Percentiles rank a stretch among this genome's conserved stretches.
phyloP scores from a whole-genome alignment of 2,888 invertebrate species.

The Trissonchulus sp. region DNA sequence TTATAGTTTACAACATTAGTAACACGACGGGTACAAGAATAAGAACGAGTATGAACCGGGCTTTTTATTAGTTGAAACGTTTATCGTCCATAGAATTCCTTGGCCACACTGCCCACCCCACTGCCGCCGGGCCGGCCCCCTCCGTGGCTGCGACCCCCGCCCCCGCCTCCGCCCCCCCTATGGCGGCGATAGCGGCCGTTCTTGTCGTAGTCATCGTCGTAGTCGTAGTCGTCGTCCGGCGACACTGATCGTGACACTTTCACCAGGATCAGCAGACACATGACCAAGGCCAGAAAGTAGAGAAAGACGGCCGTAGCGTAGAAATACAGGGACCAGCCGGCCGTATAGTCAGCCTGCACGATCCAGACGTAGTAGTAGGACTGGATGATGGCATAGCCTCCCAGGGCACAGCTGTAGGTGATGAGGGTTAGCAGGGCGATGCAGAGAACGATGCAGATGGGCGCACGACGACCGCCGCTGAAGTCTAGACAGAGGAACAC shows the following conservation, averaged over 20 bases:
- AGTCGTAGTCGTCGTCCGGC: neutral
- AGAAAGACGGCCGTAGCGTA: neutral
- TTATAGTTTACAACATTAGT: too few species aligned
- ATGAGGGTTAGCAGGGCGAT: neutral
- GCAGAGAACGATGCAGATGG: neutral
- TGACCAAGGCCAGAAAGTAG: neutral
- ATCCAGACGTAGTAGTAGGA: neutral
- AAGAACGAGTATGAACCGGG: too few species aligned
- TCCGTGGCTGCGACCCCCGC: neutral
- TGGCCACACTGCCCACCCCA: neutral
- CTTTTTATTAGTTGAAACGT: too few species aligned
- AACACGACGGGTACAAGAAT: too few species aligned
- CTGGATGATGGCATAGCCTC: neutral
- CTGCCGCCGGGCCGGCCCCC: neutral
- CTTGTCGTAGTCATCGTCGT: neutral
- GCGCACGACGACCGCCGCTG: neutral
- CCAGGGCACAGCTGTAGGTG: neutral
- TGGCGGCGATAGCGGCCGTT: neutral
- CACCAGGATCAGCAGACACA: neutral
- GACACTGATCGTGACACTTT: neutral
- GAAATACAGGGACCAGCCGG: neutral
- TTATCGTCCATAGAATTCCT: neutral
- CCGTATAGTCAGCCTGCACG: neutral
- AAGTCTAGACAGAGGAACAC: neutral
- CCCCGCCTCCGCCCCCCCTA: neutral